Base-by-base conservation (phyloP, 2,113 vertebrate genomes). In the Xyrauchen texanus region DNA sequence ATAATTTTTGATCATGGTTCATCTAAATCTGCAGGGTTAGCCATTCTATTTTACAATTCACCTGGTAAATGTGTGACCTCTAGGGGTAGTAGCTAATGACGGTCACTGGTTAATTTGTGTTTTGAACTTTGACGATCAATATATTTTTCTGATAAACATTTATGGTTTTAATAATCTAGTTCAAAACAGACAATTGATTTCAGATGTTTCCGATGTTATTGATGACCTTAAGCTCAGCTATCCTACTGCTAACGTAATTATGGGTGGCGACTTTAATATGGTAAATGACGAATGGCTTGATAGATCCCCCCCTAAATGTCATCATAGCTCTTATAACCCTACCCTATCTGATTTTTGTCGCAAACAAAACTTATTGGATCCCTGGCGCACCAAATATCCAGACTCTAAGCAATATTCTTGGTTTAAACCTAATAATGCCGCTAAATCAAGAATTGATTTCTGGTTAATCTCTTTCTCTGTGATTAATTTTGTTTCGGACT, bases 141-240 rank as follows among this genome's bases (percentile, higher is more conserved):
- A 34, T 34, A 34, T 34, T 34, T 34, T 34, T 34, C 21, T 34
- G 21, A 34, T 34, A 34, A 34, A 34, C 3, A 6, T 71, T 52
- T 53, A 55, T 71, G 49, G 68, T 5, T 71, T 52, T 13, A 71
- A 55, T 49, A 70, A 21, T 42, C 1, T 53, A 53, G 8, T 11
- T 55, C 68, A 53, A 70, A 70, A 70, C 15, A 71, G 16, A 52
- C n/a, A 70, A 13, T 71, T 71, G 10, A 52, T 71, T 71, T 55
- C 8, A 7, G n/a, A 71, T 53, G 16, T 55, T 55, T 55, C 53
- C 4, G 47, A 34, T 55, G 8, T 21, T n/a, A 52, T 70, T 16
- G 46, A n/a, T 4, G 4, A 53, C 7, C 51, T 71, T 9, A 52
- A 53, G 47, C 7, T 42, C 10, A n/a, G n/a, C 8, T 2, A n/a